phyloP scores from a whole-genome alignment of 2,888 invertebrate genomes.

The Rhorus exstirpatorius region DNA sequence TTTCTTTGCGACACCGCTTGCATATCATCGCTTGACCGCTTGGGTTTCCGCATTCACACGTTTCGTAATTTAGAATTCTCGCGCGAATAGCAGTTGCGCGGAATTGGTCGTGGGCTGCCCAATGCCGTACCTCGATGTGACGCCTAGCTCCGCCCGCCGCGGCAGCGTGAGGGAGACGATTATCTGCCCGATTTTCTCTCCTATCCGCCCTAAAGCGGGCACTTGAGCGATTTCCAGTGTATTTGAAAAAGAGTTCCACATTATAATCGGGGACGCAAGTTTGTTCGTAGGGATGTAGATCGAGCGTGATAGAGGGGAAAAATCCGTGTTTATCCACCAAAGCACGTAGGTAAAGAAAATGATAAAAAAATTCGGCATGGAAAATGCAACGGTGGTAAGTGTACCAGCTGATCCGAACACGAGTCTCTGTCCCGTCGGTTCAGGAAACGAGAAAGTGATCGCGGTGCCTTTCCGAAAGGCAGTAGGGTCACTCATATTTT shows the following conservation, averaged over 20 bases:
- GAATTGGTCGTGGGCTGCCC: no score
- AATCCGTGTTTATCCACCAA: background rate
- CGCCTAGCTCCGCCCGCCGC: no score
- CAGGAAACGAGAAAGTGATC: background rate
- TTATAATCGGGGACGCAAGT: slow-evolving; percentile 41
- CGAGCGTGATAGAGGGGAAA: slow-evolving; percentile 28
- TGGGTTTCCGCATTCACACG: no score
- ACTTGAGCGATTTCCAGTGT: no score
- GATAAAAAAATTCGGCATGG: background rate
- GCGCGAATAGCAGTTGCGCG: no score
- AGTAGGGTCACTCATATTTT: background rate
- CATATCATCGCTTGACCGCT: no score
- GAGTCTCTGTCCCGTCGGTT: background rate
- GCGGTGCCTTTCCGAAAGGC: background rate
- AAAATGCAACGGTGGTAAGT: background rate
- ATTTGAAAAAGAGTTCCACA: background rate
- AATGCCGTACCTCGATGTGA: no score
- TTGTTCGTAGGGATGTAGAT: slow-evolving; percentile 49
- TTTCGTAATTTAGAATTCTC: no score
- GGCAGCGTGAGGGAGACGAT: no score
- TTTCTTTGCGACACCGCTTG: no score
- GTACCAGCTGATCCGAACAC: background rate
- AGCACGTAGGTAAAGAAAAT: background rate
- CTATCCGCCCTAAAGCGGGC: no score
- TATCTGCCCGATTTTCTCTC: no score